Evolutionary conservation across 2,797 vertebrate species (phyloP).

Genomic region (Sebastes flavidus): DNA sequence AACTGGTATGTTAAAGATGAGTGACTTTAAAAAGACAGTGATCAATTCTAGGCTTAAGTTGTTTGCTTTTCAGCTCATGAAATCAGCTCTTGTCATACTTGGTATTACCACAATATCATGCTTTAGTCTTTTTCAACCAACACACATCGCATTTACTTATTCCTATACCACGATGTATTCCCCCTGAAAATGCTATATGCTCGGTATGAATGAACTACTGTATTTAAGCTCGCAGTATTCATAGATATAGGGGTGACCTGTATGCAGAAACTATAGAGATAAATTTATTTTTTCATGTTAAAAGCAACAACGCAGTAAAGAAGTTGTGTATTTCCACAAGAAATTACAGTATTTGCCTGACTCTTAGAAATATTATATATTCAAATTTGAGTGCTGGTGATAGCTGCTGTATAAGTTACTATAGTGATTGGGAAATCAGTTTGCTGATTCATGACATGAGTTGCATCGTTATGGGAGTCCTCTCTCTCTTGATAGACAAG

Average conservation of each 20-base stretch:
- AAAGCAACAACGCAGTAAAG: slow-evolving; percentile 1
- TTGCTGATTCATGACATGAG: background rate
- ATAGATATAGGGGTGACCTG: slow-evolving; percentile 8
- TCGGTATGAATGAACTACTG: slow-evolving; percentile 23
- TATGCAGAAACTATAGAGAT: slow-evolving; percentile 9
- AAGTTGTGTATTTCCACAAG: slow-evolving; percentile 10
- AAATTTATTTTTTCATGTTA: slow-evolving; percentile 33
- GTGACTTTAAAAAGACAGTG: background rate
- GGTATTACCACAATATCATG: background rate
- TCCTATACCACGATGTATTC: background rate
- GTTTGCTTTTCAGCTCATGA: background rate
- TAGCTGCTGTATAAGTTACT: background rate
- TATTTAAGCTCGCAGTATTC: slow-evolving; percentile 51
- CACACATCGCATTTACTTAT: background rate
- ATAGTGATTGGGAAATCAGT: background rate
- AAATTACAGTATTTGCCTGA: slow-evolving; percentile 21
- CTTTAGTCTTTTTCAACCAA: background rate
- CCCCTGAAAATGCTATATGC: background rate
- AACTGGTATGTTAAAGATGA: background rate
- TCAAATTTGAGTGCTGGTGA: slow-evolving; percentile 18
- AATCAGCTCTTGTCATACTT: background rate
- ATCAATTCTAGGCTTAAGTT: background rate
- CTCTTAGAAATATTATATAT: slow-evolving; percentile 11
- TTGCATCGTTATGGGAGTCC: slow-evolving; percentile 2
- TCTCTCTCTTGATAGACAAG: background rate